A percentile compares a stretch with the other conserved stretches of the same genome.
Evolutionary conservation across 2,888 invertebrate species (phyloP).

Genomic region (Campoplex capitator): DNA sequence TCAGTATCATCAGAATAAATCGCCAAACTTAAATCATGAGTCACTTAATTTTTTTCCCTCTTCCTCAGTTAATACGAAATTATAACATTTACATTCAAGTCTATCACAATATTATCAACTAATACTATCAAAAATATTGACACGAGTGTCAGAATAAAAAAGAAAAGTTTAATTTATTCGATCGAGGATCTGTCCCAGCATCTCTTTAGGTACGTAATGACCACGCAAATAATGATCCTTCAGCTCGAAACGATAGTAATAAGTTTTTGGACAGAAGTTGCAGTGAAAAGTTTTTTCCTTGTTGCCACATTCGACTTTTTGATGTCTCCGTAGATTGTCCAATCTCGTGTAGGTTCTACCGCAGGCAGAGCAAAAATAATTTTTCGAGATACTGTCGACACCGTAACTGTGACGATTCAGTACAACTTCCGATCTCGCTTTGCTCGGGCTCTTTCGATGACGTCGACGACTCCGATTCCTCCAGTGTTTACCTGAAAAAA

Average conservation of each 20-base stretch:
- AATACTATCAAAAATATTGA: conserved; percentile 6
- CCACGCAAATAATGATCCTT: conserved; percentile 81
- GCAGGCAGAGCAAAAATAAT: conserved; percentile 61
- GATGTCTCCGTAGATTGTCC: conserved; percentile 63
- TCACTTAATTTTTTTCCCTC: no score
- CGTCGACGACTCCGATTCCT: conserved; percentile 48
- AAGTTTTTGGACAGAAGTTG: conserved; percentile 82
- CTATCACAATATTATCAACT: background rate
- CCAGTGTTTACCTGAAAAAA: conserved; percentile 62
- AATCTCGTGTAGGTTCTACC: conserved; percentile 61
- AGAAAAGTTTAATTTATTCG: background rate
- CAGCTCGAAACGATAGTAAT: conserved; percentile 84
- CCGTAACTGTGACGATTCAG: conserved; percentile 24
- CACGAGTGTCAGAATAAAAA: background rate
- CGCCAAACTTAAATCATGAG: no score
- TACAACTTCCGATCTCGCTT: conserved; percentile 30
- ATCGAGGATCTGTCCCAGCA: conserved; percentile 51
- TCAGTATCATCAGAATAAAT: no score
- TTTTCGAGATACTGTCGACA: conserved; percentile 13
- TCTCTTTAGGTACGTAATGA: conserved; percentile 55
- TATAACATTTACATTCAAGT: background rate
- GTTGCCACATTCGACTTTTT: conserved; percentile 64
- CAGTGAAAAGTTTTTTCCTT: conserved; percentile 83
- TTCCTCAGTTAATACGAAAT: no score
- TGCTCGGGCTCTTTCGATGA: conserved; percentile 16